A percentile compares a stretch with the other conserved stretches of the same genome.
phyloP scores from a whole-genome alignment of 2,888 invertebrate species.

The Rhagonycha fulva region DNA sequence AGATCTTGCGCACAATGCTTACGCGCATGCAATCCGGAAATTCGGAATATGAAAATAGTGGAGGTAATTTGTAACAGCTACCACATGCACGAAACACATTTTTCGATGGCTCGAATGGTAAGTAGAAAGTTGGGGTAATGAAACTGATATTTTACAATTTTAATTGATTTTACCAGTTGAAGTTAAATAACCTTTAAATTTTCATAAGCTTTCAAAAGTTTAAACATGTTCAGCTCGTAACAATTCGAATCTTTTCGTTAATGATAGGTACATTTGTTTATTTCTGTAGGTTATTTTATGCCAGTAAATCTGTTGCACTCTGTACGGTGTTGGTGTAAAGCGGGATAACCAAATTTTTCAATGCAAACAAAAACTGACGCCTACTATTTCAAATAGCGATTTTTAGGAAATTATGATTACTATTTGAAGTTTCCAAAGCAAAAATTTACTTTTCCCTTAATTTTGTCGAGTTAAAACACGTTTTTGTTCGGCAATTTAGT shows the following conservation, averaged over 20 bases:
- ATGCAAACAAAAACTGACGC: background rate
- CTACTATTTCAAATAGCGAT: background rate
- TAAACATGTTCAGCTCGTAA: background rate
- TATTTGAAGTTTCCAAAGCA: background rate
- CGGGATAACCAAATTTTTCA: background rate
- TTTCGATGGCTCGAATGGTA: background rate
- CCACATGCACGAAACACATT: background rate
- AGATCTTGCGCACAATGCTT: background rate
- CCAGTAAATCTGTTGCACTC: background rate
- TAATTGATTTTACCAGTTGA: background rate
- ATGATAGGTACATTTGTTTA: background rate
- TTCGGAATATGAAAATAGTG: background rate
- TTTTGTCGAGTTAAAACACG: background rate
- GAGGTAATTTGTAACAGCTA: background rate
- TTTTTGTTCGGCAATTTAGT: background rate
- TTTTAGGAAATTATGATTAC: background rate
- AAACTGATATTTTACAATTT: background rate
- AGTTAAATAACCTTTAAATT: background rate
- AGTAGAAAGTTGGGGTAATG: background rate
- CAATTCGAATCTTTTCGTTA: background rate
- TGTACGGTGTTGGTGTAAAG: background rate
- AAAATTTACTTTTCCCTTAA: no score
- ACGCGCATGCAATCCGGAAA: background rate
- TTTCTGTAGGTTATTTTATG: background rate
- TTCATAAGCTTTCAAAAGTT: background rate